Evolutionary conservation across 2,113 vertebrate genomes (phyloP), one percentile per base, ranked within the genome.

Genomic region (Enhydra lutris): DNA sequence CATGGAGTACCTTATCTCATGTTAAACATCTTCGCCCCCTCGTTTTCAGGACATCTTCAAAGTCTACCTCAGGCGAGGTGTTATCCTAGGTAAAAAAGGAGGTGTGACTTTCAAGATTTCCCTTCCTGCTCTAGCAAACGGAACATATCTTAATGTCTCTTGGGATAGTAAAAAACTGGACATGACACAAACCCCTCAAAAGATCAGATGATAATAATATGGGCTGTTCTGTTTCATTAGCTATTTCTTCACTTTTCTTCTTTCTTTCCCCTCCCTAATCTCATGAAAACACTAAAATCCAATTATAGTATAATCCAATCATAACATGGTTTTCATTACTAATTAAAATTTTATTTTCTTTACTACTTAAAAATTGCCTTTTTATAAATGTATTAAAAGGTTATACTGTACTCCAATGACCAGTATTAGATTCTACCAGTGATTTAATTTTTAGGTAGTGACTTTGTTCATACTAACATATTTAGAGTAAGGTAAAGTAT

Each of bases 361-460:
- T 50, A 81, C 34, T 89, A 86, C 57, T 95, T 94, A 92, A 63
- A 83, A 87, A 29, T 80, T 81, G 29, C 59, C 6, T 76, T 81
- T 97, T 87, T 36, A 88, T 63, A 95, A 97, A 63, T 50, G 14
- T 84, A 79, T 67, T 95, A 80, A 93, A 96, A 74, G 36, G 3
- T 63, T 47, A 83, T 55, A 71, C 6, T 81, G 1, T 59, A 84
- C 39, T 84, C 96, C 57, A 93, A 3, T 65, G 59, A 65, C 47
- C 47, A 63, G 8, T 71, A 45, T 79, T 31, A 76, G 57, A 94
- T 78, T 73, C 45, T 73, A 91, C 73, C 42, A 80, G 61, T 88
- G 31, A 4, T 67, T 97, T 65, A 84, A 47, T 71, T 82, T 94
- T 89, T 82, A 96, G 26, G 5, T 83, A 78, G 21, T 82, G 17